Evolutionary conservation across 2,113 vertebrate genomes (phyloP), one percentile per base, ranked within the genome.

Genomic region (Bubo scandiacus): DNA sequence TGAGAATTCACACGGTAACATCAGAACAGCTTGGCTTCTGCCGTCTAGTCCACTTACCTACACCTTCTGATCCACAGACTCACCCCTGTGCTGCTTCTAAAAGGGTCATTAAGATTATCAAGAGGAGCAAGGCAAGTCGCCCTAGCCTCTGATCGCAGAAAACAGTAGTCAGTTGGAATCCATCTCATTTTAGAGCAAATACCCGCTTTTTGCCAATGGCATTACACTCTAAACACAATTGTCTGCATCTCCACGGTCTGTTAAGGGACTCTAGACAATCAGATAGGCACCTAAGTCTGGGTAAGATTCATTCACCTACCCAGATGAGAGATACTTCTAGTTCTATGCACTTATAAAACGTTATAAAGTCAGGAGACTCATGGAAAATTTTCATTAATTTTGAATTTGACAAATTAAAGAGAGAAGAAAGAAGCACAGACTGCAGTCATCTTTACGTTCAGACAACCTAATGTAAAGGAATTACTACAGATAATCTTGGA

Each of bases 21-120:
- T 23, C 36, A 47, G 32, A 82, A 47, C 45, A 66, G 34, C 40
- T 47, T 54, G 51, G 40, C 13, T 79, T 71, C 54, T 36, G 42
- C 8, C 61, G 23, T 11, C 49, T 11, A 67, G 30, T 42, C 61
- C 73, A 84, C 81, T n/a, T 57, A 36, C 6, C 40, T 73, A 45
- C 86, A 83, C 34, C 9, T 92, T 82, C 49, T 58, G 27, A 52
- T 22, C 12, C 40, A 51, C 12, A 51, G 36, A 49, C 21, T 36
- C 7, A 21, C 0, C 32, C 2, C 3, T 0, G 2, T 26, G 27
- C n/a, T 75, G 19, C 78, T 80, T 65, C 65, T 59, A 34, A 26
- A 71, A 51, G n/a, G 10, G 29, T n/a, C 29, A 11, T 13, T 36
- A 15, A 45, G 22, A 22, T 5, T 23, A 54, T 9, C 1, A 63